phyloP scores from a whole-genome alignment of 2,888 invertebrate genomes.

The Ennomos quercinarius region DNA sequence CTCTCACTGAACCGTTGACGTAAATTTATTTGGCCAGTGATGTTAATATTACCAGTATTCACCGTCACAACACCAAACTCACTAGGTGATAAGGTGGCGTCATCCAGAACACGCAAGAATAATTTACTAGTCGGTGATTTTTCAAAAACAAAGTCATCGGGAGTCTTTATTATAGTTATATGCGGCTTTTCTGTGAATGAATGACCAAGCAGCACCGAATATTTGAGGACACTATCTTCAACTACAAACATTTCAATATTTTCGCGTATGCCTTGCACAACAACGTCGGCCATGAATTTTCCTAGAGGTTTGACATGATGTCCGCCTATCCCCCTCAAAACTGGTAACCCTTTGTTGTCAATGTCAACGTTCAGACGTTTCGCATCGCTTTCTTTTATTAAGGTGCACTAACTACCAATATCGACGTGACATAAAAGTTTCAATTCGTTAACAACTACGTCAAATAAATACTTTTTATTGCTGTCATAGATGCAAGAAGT shows the following conservation, averaged over 20 bases:
- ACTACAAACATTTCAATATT: constrained; percentile 5
- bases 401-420: constrained; percentile 43
- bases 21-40: no score
- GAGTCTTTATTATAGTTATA: constrained; percentile 1
- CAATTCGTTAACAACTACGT: no score
- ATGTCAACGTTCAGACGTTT: neutral
- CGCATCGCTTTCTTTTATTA: constrained; percentile 33
- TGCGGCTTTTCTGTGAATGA: constrained; percentile 1
- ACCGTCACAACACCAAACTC: no score
- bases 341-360: neutral
- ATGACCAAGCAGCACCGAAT: neutral
- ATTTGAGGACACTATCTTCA: neutral
- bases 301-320: no score
- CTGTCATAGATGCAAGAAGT: neutral
- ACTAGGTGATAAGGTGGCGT: no score
- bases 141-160: no score
- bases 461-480: no score
- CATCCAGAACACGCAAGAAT: no score
- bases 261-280: constrained; percentile 8
- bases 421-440: constrained; percentile 41
- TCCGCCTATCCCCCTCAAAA: neutral
- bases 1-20: no score
- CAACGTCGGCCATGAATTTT: no score
- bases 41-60: no score
- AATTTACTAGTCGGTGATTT: no score